Conservation (phyloP, 2,113 vertebrate species). For the Sinocyclocheilus anshuiensis region DNA sequence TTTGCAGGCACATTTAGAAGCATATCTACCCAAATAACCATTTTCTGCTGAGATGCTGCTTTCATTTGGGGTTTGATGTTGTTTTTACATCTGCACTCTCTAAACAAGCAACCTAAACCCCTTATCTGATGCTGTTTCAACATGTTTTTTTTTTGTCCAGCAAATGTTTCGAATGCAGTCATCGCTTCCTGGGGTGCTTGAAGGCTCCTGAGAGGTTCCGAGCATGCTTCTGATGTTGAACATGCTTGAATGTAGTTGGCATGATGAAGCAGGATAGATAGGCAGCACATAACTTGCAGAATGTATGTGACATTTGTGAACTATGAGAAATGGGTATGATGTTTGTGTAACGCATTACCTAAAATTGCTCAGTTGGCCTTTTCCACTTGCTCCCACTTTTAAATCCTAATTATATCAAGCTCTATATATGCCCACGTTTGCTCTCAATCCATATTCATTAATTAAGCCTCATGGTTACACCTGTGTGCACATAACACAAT, state of each 20-base stretch:
- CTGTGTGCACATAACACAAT: neutral
- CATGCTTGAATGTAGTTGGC: neutral
- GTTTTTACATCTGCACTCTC: neutral
- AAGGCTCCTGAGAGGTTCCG: neutral
- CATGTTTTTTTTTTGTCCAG: neutral
- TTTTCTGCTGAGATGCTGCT: neutral
- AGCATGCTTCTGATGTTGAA: neutral
- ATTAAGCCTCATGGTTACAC: neutral
- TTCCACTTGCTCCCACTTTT: neutral
- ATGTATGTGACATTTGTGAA: neutral
- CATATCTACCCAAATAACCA: neutral
- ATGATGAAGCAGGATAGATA: neutral
- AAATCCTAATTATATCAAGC: neutral
- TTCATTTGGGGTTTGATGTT: neutral
- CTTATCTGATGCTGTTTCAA: neutral
- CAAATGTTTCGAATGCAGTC: neutral
- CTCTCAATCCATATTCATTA: neutral
- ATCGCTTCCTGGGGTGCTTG: neutral
- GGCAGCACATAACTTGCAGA: neutral
- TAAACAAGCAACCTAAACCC: neutral
- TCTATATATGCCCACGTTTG: neutral
- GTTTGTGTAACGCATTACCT: neutral
- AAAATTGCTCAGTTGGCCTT: neutral
- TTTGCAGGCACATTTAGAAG: neutral
- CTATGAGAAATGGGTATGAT: neutral